Conservation (phyloP, 2,113 vertebrate species). For the Gila orcuttii region DNA sequence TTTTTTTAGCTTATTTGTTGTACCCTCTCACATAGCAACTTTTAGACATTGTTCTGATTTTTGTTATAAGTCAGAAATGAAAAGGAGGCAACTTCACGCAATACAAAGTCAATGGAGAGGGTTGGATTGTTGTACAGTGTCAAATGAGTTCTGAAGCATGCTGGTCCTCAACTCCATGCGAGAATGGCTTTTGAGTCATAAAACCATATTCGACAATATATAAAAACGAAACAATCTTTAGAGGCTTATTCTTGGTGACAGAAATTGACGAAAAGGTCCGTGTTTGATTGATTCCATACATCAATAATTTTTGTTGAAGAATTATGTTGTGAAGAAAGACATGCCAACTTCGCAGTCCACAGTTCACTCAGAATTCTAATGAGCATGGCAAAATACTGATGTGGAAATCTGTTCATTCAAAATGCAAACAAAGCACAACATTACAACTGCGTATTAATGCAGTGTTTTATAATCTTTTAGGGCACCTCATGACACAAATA, state of each 20-base stretch:
- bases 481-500: neutral
- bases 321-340: neutral
- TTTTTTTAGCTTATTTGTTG: too few species aligned
- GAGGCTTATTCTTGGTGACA: neutral
- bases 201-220: too few species aligned
- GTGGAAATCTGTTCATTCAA: neutral
- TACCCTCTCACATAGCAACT: too few species aligned
- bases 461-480: neutral
- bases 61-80: too few species aligned
- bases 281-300: conserved; percentile 1
- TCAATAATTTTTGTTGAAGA: neutral
- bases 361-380: conserved; percentile 1
- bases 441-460: neutral
- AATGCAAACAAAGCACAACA: conserved; percentile 13
- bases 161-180: too few species aligned
- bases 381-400: conserved; percentile 16
- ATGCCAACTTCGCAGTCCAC: neutral
- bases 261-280: neutral
- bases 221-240: too few species aligned
- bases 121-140: too few species aligned
- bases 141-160: too few species aligned
- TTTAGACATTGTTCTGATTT: too few species aligned
- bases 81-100: too few species aligned
- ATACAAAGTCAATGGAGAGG: too few species aligned
- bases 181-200: too few species aligned